Percentiles rank a stretch among this genome's conserved stretches.
Conservation (phyloP, 2,797 vertebrate species). For the Halcyon badia region DNA sequence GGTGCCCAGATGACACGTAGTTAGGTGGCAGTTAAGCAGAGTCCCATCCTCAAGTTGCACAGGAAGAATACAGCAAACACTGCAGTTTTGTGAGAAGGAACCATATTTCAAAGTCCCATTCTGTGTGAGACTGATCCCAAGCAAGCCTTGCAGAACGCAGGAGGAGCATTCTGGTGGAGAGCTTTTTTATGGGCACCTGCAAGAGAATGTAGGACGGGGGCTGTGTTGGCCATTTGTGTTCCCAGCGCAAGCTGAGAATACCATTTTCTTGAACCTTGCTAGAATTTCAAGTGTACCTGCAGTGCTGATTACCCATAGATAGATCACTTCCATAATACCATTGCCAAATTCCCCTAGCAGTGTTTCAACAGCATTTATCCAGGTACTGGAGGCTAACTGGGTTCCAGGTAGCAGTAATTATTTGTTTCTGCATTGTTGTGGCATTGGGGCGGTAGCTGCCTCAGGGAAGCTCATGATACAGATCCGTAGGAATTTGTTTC, state of each 20-base stretch:
- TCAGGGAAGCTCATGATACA: not conserved
- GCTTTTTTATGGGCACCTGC: not conserved
- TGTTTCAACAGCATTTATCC: not conserved
- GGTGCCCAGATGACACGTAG: not conserved
- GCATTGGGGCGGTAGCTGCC: not conserved
- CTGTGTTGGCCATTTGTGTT: not conserved
- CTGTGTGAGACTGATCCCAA: not conserved
- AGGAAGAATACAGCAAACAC: not conserved
- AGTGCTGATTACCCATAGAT: not conserved
- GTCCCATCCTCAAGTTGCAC: not conserved
- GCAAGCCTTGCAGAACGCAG: not conserved
- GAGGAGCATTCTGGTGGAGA: not conserved
- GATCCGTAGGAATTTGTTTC: not conserved
- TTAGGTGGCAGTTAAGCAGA: not conserved
- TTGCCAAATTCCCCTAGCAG: not conserved
- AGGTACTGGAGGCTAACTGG: not conserved
- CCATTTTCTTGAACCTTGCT: not conserved
- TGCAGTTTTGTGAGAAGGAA: not conserved
- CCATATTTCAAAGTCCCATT: not conserved
- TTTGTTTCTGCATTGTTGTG: not conserved
- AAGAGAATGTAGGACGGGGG: accelerated
- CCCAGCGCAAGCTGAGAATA: not conserved
- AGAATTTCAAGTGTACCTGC: not conserved
- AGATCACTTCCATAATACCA: not conserved
- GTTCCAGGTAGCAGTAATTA: not conserved